These are phyloP conservation scores for Melieria picta DNA, from an alignment of 2,888 invertebrate species.

Conservation along the genomic window DNA sequence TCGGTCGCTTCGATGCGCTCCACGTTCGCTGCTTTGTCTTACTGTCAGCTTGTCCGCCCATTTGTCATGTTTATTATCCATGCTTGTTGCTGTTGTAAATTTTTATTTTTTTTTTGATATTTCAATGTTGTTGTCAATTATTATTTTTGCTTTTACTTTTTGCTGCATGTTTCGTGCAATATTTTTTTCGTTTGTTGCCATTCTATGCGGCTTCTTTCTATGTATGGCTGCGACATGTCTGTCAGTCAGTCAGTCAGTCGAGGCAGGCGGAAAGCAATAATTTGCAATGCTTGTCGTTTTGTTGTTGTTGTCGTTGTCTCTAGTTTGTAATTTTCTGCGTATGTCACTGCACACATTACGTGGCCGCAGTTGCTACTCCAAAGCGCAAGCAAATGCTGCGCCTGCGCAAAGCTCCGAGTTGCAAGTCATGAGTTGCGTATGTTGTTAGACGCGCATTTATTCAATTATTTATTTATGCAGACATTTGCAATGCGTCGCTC, in stretches of 20 bases:
- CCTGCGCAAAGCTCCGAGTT: neutral
- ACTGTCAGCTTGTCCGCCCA: neutral
- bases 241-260: conserved; percentile 1
- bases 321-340: too few species aligned
- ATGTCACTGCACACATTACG: too few species aligned
- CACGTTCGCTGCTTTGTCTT: neutral
- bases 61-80: neutral
- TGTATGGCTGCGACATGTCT: neutral
- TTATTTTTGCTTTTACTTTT: neutral
- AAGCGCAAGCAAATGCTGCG: neutral
- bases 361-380: too few species aligned
- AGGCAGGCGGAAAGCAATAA: neutral
- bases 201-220: neutral
- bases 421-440: too few species aligned
- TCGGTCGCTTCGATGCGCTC: neutral
- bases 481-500: too few species aligned
- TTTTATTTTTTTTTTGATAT: neutral
- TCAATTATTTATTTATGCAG: too few species aligned
- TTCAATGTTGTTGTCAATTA: neutral
- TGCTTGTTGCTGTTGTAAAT: too few species aligned
- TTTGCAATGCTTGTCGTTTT: neutral
- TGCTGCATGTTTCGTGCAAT: neutral
- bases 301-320: neutral
- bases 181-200: neutral
- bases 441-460: too few species aligned